Base-by-base conservation (phyloP, 2,797 vertebrate species). In the Denticeps clupeoides region DNA sequence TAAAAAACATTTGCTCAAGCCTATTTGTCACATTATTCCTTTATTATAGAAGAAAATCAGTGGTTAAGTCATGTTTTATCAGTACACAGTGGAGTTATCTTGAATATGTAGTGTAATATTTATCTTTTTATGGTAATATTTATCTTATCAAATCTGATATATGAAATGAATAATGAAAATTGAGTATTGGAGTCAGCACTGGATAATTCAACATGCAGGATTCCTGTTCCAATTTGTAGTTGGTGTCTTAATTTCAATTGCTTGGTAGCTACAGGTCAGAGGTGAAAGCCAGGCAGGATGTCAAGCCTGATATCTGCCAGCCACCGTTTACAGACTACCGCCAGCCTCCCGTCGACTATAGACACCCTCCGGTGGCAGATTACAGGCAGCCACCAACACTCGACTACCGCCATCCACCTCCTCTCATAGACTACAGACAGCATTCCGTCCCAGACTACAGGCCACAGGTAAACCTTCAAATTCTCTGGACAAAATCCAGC, bases 251-350 rank as follows among this genome's bases (percentile, higher is more conserved):
- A 65, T 21, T 53, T 32, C 19, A 37, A 7, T 19, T 52, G 52
- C 57, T 49, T 62, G 76, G 55, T 66, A 82, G 74, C 70, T 87
- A 83, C 68, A 97, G 95, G 71, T 99, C 95, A 52, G 95, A 99
- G 86, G 95, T 99, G 18, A 99, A 99, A 87, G 95, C 95, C 55
- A 88, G 95, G 61, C 95, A 99, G 73, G 95, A 99, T 19, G 95
- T 99, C 70, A 99, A 97, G 70, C 95, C 95, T 12, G 95, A 99
- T 59, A 95, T 94, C 74, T 87, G 91, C 63, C 95, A 97, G 60
- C 90, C 92, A 62, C 88, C 93, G 0, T 99, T 91, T 69, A 93
- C 92, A 7, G 95, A 99, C 82, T 99, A 99, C 79, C 82, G 93
- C 65, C 91, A 93, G 68, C 90, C 91, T 56, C 89, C 91, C 1